Evolutionary conservation across 1,140 invertebrate species (phyloP).

Genomic region (Calosoma granatense): DNA sequence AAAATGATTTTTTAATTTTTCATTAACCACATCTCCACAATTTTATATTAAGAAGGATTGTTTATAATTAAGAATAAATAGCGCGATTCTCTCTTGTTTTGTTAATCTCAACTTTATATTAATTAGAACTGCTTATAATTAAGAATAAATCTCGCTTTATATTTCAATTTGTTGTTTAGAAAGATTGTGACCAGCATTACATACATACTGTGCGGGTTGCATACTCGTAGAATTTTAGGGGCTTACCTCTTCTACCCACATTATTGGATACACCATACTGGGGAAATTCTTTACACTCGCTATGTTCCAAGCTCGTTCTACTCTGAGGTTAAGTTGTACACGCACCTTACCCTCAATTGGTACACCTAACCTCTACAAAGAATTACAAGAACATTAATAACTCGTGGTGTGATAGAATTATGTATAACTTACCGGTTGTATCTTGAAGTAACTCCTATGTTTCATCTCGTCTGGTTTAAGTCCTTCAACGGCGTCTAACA

Average conservation of each 20-base stretch:
- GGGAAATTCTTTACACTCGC: conserved; percentile 63
- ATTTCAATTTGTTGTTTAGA: too few species aligned
- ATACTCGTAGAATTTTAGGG: too few species aligned
- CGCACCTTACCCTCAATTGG: conserved; percentile 71
- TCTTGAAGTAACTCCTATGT: conserved; percentile 73
- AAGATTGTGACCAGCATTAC: too few species aligned
- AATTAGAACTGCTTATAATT: too few species aligned
- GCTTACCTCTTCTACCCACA: conserved; percentile 77
- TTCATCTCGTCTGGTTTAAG: conserved; percentile 56
- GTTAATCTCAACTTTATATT: too few species aligned
- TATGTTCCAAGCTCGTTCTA: conserved; percentile 60
- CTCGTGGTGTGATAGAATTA: background rate
- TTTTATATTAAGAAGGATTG: too few species aligned
- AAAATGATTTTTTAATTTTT: background rate
- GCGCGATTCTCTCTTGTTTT: too few species aligned
- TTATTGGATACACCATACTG: conserved; percentile 71
- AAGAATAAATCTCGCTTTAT: too few species aligned
- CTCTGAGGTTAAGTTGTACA: conserved; percentile 71
- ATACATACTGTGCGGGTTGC: too few species aligned
- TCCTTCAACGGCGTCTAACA: conserved; percentile 61
- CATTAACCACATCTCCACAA: too few species aligned
- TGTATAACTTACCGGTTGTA: conserved; percentile 64
- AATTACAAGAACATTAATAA: conserved; percentile 18
- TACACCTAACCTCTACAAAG: conserved; percentile 71
- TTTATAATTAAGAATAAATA: too few species aligned